A percentile compares a stretch with the other conserved stretches of the same genome.
phyloP scores from a whole-genome alignment of 2,888 invertebrate genomes.

The Syrista parreyssii region DNA sequence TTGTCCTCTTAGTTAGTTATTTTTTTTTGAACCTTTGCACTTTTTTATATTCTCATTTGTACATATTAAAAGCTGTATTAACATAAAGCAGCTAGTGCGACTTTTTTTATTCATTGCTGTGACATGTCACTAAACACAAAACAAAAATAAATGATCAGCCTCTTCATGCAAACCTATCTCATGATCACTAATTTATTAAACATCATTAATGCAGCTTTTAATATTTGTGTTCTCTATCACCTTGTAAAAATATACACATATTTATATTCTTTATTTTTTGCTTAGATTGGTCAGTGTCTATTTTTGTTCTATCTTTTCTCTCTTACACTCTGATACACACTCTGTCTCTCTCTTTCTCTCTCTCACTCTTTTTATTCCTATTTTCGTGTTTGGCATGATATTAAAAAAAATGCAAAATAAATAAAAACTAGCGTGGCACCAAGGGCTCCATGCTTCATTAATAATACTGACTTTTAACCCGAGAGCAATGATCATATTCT shows the following conservation, averaged over 20 bases:
- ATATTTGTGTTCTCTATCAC: constrained; percentile 16
- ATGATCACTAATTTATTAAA: not conserved
- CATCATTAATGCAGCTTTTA: constrained; percentile 36
- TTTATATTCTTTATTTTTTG: constrained; percentile 13
- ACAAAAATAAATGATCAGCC: not conserved
- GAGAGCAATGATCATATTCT: not conserved
- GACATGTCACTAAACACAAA: not conserved
- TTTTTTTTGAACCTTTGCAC: constrained; percentile 10
- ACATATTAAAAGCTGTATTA: constrained; percentile 35
- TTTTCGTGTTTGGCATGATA: not conserved
- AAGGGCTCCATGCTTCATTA: not conserved
- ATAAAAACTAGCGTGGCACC: not conserved
- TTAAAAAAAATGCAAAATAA: not conserved
- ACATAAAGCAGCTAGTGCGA: not conserved
- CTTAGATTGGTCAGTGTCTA: constrained; percentile 48
- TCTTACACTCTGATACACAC: not conserved
- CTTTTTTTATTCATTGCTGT: constrained; percentile 3
- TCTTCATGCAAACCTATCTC: not conserved
- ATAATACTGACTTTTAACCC: not conserved
- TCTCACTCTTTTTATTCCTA: not conserved
- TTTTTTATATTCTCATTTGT: constrained; percentile 2
- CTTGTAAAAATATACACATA: constrained; percentile 1
- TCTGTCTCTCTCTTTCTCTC: not conserved
- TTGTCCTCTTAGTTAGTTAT: constrained; percentile 19
- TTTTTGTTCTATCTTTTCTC: constrained; percentile 33